These are phyloP conservation scores for Temnothorax longispinosus DNA, from an alignment of 1,140 invertebrate species.

Conservation along the genomic window DNA sequence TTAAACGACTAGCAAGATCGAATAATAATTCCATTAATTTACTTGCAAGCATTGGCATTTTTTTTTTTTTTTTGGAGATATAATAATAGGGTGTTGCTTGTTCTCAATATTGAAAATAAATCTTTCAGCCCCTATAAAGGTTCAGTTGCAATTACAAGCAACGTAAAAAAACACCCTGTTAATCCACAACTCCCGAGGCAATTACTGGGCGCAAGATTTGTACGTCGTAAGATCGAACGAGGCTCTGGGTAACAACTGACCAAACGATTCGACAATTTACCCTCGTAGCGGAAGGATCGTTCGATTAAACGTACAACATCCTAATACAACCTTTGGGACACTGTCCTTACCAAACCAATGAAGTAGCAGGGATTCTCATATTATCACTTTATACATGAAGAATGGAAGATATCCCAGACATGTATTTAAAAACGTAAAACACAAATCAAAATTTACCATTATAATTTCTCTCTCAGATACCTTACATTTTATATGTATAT, in stretches of 20 bases:
- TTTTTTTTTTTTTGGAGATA: not conserved
- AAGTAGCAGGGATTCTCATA: slow-evolving; percentile 73
- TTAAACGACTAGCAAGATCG: not conserved
- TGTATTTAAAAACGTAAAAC: not conserved
- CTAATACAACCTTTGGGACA: slow-evolving; percentile 77
- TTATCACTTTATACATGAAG: not conserved
- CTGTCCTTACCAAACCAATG: slow-evolving; percentile 57
- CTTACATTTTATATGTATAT: not conserved
- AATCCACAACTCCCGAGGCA: slow-evolving; percentile 38
- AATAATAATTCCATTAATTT: not conserved
- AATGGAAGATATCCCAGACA: not conserved
- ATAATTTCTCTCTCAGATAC: not conserved
- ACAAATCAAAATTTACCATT: not conserved
- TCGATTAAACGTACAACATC: slow-evolving; percentile 76
- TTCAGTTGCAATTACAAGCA: slow-evolving; percentile 20
- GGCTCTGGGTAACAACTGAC: slow-evolving; percentile 71
- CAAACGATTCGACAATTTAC: slow-evolving; percentile 71
- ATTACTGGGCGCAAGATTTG: slow-evolving; percentile 67
- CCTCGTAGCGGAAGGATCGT: slow-evolving; percentile 72
- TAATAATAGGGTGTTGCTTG: not conserved
- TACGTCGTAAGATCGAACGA: slow-evolving; percentile 71
- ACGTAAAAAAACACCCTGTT: not conserved
- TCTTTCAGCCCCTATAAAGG: not conserved
- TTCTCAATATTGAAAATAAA: slow-evolving; percentile 14
- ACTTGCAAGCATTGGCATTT: no score